A percentile compares a stretch with the other conserved stretches of the same genome.
Evolutionary conservation across 2,888 invertebrate genomes (phyloP).

Genomic region (Drosophila longiperda): DNA sequence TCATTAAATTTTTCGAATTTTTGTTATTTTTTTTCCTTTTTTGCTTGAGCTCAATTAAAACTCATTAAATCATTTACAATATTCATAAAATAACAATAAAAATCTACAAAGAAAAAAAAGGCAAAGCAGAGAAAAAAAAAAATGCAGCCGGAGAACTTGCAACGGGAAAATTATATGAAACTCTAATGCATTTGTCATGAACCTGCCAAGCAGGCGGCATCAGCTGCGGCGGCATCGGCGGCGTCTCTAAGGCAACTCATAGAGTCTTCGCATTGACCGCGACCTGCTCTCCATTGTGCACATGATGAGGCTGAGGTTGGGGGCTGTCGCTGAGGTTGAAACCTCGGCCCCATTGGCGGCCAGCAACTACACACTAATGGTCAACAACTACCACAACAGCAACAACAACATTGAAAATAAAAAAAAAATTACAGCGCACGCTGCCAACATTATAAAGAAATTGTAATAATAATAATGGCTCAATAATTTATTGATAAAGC

Average conservation of each 20-base stretch:
- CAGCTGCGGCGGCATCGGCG: slow-evolving; percentile 14
- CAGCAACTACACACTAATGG: slow-evolving; percentile 74
- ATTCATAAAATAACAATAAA: slow-evolving; percentile 75
- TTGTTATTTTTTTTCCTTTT: slow-evolving; percentile 7
- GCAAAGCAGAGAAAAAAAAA: slow-evolving; percentile 30
- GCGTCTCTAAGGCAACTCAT: slow-evolving; percentile 39
- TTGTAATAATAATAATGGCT: slow-evolving; percentile 82
- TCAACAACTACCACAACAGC: slow-evolving; percentile 59
- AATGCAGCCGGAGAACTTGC: slow-evolving; percentile 51
- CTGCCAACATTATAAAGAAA: slow-evolving; percentile 81
- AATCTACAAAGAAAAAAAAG: slow-evolving; percentile 19
- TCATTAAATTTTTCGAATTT: slow-evolving; percentile 59
- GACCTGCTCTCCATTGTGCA: slow-evolving; percentile 80
- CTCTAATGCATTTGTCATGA: slow-evolving; percentile 78
- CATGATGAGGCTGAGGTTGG: slow-evolving; percentile 64
- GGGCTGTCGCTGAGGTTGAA: slow-evolving; percentile 57
- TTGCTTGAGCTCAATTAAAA: slow-evolving; percentile 67
- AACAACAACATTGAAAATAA: slow-evolving; percentile 10
- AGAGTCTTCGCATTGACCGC: slow-evolving; percentile 60
- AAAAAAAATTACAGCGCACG: slow-evolving; percentile 58
- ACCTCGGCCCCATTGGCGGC: slow-evolving; percentile 74
- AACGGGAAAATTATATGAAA: slow-evolving; percentile 40
- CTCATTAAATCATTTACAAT: slow-evolving; percentile 79
- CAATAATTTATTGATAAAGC: slow-evolving; percentile 82
- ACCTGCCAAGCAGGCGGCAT: slow-evolving; percentile 58